Conservation (phyloP, 2,113 vertebrate genomes). For the Hypocryptadius cinnamomeus region DNA sequence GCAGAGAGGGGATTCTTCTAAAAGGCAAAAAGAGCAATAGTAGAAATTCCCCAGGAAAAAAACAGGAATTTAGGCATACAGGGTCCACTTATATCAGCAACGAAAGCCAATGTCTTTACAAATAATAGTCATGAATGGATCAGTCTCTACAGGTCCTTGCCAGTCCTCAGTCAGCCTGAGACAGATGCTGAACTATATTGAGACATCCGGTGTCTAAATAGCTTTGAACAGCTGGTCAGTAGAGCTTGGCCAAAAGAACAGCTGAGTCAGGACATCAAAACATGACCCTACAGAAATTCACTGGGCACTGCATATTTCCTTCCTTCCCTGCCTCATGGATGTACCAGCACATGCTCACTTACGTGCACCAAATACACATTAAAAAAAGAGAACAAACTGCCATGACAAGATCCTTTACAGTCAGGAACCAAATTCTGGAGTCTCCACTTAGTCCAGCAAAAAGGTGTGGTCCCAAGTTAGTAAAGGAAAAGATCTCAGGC, state of each 20-base stretch:
- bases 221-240: not conserved
- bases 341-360: not conserved
- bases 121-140: not conserved
- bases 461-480: not conserved
- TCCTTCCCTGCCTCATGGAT: not conserved
- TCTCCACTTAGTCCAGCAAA: not conserved
- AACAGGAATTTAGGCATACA: not conserved
- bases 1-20: not conserved
- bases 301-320: not conserved
- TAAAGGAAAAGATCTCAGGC: not conserved
- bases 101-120: not conserved
- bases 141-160: not conserved
- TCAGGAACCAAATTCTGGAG: not conserved
- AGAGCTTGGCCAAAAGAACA: not conserved
- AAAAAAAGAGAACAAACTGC: fast-evolving
- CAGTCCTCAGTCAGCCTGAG: not conserved
- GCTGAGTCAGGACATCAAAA: not conserved
- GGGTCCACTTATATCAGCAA: not conserved
- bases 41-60: not conserved
- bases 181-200: not conserved
- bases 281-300: not conserved
- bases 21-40: not conserved
- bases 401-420: not conserved
- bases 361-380: not conserved
- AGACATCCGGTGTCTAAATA: not conserved